Evolutionary conservation across 2,888 invertebrate genomes (phyloP), one percentile per base, ranked within the genome.

Genomic region (Harpagoxenus sublaevis): DNA sequence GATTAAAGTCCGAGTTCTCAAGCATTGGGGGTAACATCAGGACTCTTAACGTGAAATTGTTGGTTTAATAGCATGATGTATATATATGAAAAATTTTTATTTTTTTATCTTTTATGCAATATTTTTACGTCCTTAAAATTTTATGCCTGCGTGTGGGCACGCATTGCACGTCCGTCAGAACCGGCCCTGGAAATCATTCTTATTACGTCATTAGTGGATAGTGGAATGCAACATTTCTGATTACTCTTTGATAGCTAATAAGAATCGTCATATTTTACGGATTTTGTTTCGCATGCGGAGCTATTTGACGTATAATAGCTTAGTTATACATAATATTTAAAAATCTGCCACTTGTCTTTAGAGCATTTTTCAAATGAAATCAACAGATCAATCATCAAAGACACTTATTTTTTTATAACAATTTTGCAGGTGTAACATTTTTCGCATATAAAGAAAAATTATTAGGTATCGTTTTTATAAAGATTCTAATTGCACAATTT

Each of bases 401-500:
- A 78, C 48, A 78, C 12, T 31, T 45, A 35, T 8, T 3, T 23
- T 48, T 35, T 18, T 35, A 5, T 66, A 53, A 42, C 12, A 6
- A 42, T 66, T 71, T 79, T 0, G n/a, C 42, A 55, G 12, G 15
- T 55, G 66, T 39, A 12, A 42, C 42, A 42, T 31, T 73, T 70
- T 79, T 48, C 10, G 0, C 28, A 31, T 39, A 0, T 28, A 12
- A 78, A n/a, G 12, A 31, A 18, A 48, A 60, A 60, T 57, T 42
- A 23, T 48, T 45, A 23, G 23, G 23, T 23, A 60, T 73, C 0
- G 23, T 18, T 73, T 74, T 3, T 3, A 60, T 18, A 35, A 57
- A 71, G n/a, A 73, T 35, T 55, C 5, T 73, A 60, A 48, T 60
- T 48, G n/a, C 53, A 66, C 28, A 8, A 55, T 28, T 66, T 78